Evolutionary conservation across 2,113 vertebrate species (phyloP).

Genomic region (Phainopepla nitens): DNA sequence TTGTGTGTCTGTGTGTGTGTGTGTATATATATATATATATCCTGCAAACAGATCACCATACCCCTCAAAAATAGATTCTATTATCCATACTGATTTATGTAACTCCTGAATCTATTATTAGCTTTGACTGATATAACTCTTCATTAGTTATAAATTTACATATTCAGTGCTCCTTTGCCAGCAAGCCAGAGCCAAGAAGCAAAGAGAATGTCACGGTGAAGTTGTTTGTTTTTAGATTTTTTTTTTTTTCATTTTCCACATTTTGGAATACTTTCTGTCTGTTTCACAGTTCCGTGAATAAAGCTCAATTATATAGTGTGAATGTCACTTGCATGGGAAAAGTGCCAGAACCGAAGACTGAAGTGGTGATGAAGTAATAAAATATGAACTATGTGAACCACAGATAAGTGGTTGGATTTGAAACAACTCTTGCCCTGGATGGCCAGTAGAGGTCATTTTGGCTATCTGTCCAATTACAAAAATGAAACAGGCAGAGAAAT

Average conservation of each 20-base stretch:
- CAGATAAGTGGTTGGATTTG: background rate
- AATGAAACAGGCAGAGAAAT: background rate
- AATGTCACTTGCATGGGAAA: slow-evolving; percentile 3
- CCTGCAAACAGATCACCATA: background rate
- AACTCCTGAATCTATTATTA: slow-evolving; percentile 24
- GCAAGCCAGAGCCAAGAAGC: background rate
- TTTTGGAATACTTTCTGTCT: slow-evolving; percentile 17
- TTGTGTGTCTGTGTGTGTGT: background rate
- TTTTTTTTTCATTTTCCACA: background rate
- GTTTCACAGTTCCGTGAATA: slow-evolving; percentile 30
- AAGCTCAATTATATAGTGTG: slow-evolving; percentile 22
- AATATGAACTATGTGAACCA: background rate
- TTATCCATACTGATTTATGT: slow-evolving; percentile 39
- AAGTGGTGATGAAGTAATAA: slow-evolving; percentile 18
- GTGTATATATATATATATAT: background rate
- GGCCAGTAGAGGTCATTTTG: background rate
- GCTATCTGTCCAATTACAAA: background rate
- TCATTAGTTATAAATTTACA: slow-evolving; percentile 21
- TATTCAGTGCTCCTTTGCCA: background rate
- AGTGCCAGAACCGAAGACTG: slow-evolving; percentile 14
- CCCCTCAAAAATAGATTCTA: background rate
- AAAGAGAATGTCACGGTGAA: background rate
- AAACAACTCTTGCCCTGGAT: background rate
- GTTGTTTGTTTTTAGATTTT: background rate
- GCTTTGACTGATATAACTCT: background rate